Base-by-base conservation (phyloP, 2,797 vertebrate species). In the Lepilemur ruficaudatus region DNA sequence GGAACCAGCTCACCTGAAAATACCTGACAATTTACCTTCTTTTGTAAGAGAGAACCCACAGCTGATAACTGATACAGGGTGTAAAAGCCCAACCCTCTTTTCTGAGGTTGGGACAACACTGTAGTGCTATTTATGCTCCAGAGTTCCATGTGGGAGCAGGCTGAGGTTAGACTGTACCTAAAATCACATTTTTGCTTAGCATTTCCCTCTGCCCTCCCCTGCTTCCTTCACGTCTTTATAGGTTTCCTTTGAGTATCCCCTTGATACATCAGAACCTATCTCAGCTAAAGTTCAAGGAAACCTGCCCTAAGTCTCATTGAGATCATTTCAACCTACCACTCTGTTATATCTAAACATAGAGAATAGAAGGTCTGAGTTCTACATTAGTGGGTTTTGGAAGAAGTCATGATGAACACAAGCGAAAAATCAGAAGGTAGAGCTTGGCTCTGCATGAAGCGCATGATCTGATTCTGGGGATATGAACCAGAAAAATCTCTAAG, bases 401-500 rank as follows among this genome's bases (percentile, higher is more conserved):
- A n/a, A 48, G 3, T n/a, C 18, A 2, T 0, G 0, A 57, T 5
- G 30, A 73, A 59, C 4, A 41, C 13, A 52, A 78, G 28, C 4
- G 18, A 80, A 78, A 81, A 50, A 41, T 2, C 12, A 59, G 46
- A 65, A 78, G 32, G 78, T 17, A 6, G 14, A 72, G 0, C n/a
- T 22, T 1, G 6, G 2, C 0, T 91, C 82, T 63, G 0, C 50
- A 25, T 4, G 18, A 61, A 61, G n/a, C 25, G 9, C 11, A 0
- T 13, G 61, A 32, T 2, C 15, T 20, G 30, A 5, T 32, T 86
- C 72, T 48, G 23, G n/a, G 6, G 46, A 55, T 7, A 5, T 11
- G 50, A 73, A 61, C 87, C 80, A 50, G 84, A 65, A 93, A 96
- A 79, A 89, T 73, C 23, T 38, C 11, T 38, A 17, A 93, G 38